Percentiles rank a stretch among this genome's conserved stretches.
Conservation (phyloP, 2,113 vertebrate genomes). For the Gopherus flavomarginatus region DNA sequence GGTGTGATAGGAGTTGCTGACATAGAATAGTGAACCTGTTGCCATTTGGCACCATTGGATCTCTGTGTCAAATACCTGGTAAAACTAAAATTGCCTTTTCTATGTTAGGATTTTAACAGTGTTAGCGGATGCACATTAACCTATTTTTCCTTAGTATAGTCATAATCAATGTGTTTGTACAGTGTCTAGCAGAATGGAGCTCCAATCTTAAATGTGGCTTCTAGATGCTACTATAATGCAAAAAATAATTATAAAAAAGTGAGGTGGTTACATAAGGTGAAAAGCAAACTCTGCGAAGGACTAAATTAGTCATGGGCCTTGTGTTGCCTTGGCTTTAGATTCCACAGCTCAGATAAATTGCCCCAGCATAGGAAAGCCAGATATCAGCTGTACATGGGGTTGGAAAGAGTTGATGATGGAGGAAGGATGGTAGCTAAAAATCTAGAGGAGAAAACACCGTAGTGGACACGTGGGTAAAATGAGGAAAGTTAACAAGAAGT, state of each 20-base stretch:
- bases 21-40: neutral
- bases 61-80: neutral
- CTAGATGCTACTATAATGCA: neutral
- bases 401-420: neutral
- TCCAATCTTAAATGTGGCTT: neutral
- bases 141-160: neutral
- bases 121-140: neutral
- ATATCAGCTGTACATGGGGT: constrained; percentile 24
- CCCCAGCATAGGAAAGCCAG: constrained; percentile 49
- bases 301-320: constrained; percentile 18
- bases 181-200: neutral
- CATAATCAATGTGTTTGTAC: neutral
- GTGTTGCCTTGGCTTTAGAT: constrained; percentile 47
- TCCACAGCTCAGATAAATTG: constrained; percentile 58
- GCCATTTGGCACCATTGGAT: neutral
- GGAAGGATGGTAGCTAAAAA: constrained; percentile 29
- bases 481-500: constrained; percentile 29
- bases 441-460: neutral
- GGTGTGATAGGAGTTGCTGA: neutral
- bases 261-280: neutral
- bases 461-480: neutral
- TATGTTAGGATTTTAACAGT: neutral
- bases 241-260: neutral
- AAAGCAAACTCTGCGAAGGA: constrained; percentile 10
- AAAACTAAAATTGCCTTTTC: neutral